phyloP scores from a whole-genome alignment of 1,140 invertebrate genomes.

The Lepeophtheirus salmonis region DNA sequence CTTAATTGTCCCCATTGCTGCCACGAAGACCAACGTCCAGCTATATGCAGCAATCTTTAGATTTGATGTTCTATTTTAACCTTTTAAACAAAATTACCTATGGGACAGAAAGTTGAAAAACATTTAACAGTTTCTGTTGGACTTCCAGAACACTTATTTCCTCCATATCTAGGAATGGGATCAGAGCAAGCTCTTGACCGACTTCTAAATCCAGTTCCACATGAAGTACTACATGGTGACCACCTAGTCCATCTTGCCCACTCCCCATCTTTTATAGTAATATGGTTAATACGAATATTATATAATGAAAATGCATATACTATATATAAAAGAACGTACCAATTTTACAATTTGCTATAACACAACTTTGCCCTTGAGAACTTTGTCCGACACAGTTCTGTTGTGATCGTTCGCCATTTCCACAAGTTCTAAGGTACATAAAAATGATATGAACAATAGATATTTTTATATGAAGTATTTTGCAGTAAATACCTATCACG shows the following conservation, averaged over 20 bases:
- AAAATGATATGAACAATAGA: neutral
- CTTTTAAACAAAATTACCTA: slow-evolving; percentile 15
- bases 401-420: neutral
- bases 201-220: slow-evolving; percentile 40
- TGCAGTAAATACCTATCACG: neutral
- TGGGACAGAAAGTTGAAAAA: neutral
- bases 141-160: slow-evolving; percentile 26
- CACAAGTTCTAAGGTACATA: neutral
- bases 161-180: slow-evolving; percentile 28
- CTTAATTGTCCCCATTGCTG: slow-evolving; percentile 56
- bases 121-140: slow-evolving; percentile 49
- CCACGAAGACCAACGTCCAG: slow-evolving; percentile 60
- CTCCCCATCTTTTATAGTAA: slow-evolving; percentile 27
- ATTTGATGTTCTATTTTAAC: no score
- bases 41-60: no score
- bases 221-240: slow-evolving; percentile 30
- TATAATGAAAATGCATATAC: neutral
- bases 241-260: slow-evolving; percentile 31
- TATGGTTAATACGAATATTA: no score
- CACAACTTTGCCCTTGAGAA: neutral
- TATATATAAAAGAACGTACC: neutral
- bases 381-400: neutral
- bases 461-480: neutral
- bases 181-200: slow-evolving; percentile 28
- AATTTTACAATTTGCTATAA: neutral